Percentiles rank a stretch among this genome's conserved stretches.
These are phyloP conservation scores for Amphilophus citrinellus DNA, from an alignment of 2,113 vertebrate genomes.

Conservation along the genomic window DNA sequence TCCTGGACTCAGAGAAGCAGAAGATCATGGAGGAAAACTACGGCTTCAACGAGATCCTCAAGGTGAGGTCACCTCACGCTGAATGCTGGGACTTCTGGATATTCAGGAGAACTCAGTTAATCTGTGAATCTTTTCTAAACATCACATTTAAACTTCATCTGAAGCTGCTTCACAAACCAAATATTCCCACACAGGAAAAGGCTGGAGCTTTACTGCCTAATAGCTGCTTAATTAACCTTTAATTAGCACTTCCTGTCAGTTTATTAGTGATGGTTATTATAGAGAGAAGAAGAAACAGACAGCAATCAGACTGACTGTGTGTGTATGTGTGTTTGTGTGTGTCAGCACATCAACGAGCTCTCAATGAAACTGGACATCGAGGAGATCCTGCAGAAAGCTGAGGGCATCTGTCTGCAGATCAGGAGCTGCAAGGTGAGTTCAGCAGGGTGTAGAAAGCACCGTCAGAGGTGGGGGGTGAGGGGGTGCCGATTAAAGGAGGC, in stretches of 20 bases:
- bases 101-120: neutral
- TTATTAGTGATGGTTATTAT: too few species aligned
- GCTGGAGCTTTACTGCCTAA: too few species aligned
- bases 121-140: too few species aligned
- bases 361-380: slow-evolving; percentile 97
- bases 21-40: slow-evolving; percentile 97
- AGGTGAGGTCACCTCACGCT: slow-evolving; percentile 76
- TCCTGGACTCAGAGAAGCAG: slow-evolving; percentile 95
- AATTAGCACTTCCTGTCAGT: too few species aligned
- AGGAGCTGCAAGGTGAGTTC: slow-evolving; percentile 90
- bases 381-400: slow-evolving; percentile 91
- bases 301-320: neutral
- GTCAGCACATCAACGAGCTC: slow-evolving; percentile 95
- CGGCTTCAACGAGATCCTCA: slow-evolving; percentile 97
- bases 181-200: too few species aligned
- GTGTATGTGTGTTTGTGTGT: neutral
- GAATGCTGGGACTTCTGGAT: too few species aligned
- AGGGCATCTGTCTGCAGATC: slow-evolving; percentile 93
- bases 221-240: too few species aligned
- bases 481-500: too few species aligned
- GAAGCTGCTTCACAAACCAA: neutral
- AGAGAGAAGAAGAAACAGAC: too few species aligned
- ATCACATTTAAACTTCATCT: neutral
- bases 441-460: neutral
- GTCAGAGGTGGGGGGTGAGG: too few species aligned